phyloP scores from a whole-genome alignment of 2,888 invertebrate species.

The Endomychus coccineus region DNA sequence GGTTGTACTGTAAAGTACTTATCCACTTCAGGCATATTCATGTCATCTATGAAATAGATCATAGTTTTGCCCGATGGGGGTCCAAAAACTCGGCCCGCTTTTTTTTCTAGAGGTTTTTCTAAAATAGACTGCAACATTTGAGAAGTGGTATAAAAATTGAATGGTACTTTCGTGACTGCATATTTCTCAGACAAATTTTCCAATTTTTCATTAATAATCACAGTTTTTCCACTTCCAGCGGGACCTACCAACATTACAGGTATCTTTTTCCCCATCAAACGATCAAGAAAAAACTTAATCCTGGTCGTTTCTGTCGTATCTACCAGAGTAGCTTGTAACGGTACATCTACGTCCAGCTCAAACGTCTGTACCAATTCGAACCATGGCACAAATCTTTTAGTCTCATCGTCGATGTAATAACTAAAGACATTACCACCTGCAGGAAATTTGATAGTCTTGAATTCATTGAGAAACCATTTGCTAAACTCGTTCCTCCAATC shows the following conservation, averaged over 20 bases:
- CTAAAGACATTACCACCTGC: slow-evolving; percentile 75
- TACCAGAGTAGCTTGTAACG: slow-evolving; percentile 69
- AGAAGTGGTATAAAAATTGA: slow-evolving; percentile 93
- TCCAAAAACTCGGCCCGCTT: slow-evolving; percentile 87
- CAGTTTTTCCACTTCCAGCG: slow-evolving; percentile 88
- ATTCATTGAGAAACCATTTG: slow-evolving; percentile 91
- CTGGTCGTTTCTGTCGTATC: slow-evolving; percentile 86
- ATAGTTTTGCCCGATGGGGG: slow-evolving; percentile 89
- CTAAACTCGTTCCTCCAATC: slow-evolving; percentile 92
- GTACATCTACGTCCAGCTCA: slow-evolving; percentile 79
- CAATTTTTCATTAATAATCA: slow-evolving; percentile 81
- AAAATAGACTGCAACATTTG: slow-evolving; percentile 82
- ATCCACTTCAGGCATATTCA: slow-evolving; percentile 97
- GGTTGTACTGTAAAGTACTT: slow-evolving; percentile 92
- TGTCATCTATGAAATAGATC: slow-evolving; percentile 91
- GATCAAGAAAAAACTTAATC: slow-evolving; percentile 72
- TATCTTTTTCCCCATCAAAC: slow-evolving; percentile 63
- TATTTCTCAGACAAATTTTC: slow-evolving; percentile 65
- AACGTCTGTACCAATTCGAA: slow-evolving; percentile 70
- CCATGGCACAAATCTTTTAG: slow-evolving; percentile 83
- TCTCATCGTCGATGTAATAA: slow-evolving; percentile 80
- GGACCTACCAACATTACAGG: slow-evolving; percentile 88
- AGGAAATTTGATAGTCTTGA: slow-evolving; percentile 86
- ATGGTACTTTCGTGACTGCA: slow-evolving; percentile 80
- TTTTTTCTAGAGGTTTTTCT: slow-evolving; percentile 90